Evolutionary conservation across 1,140 invertebrate species (phyloP), one percentile per base, ranked within the genome.

Genomic region (Tetraneura akinire): DNA sequence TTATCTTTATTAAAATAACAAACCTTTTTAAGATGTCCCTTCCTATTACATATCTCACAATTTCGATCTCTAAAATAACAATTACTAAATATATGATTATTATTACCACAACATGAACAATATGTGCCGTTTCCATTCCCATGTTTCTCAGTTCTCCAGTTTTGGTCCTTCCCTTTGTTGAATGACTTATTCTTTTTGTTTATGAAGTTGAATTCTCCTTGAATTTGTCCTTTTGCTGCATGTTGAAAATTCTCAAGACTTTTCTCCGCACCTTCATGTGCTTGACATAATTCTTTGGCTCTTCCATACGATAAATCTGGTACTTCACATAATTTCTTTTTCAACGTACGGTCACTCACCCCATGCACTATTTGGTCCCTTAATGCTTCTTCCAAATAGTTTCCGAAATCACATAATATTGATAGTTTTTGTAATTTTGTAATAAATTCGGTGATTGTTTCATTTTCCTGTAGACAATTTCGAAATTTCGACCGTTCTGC

Each of bases 271-370:
- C 66, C 66, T 18, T 70, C 66, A 11, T 49, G 23, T 70, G 66
- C 66, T 49, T 49, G 66, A 29, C 66, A 70, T 23, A 70, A 49
- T 70, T 49, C 45, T 49, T 49, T 70, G 1, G 45, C 26, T 49
- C 29, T 70, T 49, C 18, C 66, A 70, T 70, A 70, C 8, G 66
- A 49, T 70, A 70, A 32, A 32, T 70, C 57, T 8, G 32, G 10
- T 45, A 64, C 60, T 62, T 37, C 60, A 18, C 55, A 62, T 18
- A 80, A 21, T 80, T 80, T 80, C 45, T 62, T 80, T 49, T 80
- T 80, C 0, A 80, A 18, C 26, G 18, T 80, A 29, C 55, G 21
- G 55, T 80, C 55, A 14, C 6, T 45, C 3, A 80, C 55, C 1
- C 55, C 74, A n/a, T 45, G 57, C 2, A 62, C 53, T 42, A 80